phyloP scores from a whole-genome alignment of 2,113 vertebrate species.

The Myotis brandtii region DNA sequence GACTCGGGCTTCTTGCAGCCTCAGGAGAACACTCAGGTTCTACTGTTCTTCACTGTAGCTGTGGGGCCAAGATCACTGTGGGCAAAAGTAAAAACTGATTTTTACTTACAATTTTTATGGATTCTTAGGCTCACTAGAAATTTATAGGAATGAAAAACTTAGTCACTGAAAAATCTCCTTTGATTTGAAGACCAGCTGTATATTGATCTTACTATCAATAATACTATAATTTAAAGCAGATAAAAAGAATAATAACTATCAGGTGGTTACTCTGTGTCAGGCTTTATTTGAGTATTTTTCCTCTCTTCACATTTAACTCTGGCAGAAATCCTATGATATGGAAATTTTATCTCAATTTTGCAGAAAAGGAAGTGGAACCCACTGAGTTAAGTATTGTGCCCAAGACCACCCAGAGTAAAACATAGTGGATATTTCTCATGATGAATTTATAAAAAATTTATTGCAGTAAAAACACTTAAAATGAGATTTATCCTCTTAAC shows the following conservation, averaged over 20 bases:
- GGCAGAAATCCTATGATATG: background rate
- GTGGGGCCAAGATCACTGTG: background rate
- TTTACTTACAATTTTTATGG: background rate
- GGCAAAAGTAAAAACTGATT: background rate
- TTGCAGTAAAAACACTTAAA: background rate
- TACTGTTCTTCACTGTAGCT: background rate
- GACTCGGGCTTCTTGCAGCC: background rate
- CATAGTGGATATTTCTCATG: background rate
- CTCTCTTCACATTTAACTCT: background rate
- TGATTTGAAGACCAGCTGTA: background rate
- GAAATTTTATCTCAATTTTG: background rate
- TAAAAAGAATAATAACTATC: background rate
- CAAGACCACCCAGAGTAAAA: background rate
- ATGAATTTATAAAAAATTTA: background rate
- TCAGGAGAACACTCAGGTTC: background rate
- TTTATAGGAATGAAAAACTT: background rate
- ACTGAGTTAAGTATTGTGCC: background rate
- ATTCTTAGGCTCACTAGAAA: background rate
- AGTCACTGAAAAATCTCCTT: background rate
- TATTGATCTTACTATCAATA: background rate
- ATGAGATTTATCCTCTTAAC: background rate
- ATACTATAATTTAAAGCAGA: conserved; percentile 15
- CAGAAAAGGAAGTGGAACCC: background rate
- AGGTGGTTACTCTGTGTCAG: background rate
- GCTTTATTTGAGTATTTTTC: background rate